These are phyloP conservation scores for Noturus placidus DNA, from an alignment of 2,113 vertebrate genomes.

Conservation along the genomic window DNA sequence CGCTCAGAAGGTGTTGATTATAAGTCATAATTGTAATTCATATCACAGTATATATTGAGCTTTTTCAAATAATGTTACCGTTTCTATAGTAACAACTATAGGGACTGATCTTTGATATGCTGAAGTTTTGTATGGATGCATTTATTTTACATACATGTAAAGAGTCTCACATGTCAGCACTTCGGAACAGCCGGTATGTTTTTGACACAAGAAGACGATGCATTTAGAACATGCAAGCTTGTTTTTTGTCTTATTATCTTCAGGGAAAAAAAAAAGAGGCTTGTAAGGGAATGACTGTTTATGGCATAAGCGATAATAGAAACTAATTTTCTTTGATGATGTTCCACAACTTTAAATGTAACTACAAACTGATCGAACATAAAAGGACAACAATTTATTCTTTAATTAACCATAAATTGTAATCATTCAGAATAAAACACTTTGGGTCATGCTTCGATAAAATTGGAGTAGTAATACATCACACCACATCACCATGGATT, in stretches of 20 bases:
- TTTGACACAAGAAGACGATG: not conserved
- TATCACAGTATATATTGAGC: not conserved
- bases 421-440: not conserved
- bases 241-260: not conserved
- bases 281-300: not conserved
- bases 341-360: not conserved
- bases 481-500: not conserved
- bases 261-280: not conserved
- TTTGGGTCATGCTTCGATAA: not conserved
- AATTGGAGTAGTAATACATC: not conserved
- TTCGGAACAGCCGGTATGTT: not conserved
- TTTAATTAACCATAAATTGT: not conserved
- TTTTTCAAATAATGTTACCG: not conserved
- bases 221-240: not conserved
- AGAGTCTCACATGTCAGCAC: not conserved
- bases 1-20: not conserved
- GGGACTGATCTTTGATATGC: not conserved
- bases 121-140: not conserved
- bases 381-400: not conserved
- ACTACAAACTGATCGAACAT: not conserved
- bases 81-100: not conserved
- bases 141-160: not conserved
- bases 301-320: not conserved
- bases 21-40: no score
- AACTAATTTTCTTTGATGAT: not conserved